These are phyloP conservation scores for Pica pica DNA, from an alignment of 2,113 vertebrate genomes.

Conservation along the genomic window DNA sequence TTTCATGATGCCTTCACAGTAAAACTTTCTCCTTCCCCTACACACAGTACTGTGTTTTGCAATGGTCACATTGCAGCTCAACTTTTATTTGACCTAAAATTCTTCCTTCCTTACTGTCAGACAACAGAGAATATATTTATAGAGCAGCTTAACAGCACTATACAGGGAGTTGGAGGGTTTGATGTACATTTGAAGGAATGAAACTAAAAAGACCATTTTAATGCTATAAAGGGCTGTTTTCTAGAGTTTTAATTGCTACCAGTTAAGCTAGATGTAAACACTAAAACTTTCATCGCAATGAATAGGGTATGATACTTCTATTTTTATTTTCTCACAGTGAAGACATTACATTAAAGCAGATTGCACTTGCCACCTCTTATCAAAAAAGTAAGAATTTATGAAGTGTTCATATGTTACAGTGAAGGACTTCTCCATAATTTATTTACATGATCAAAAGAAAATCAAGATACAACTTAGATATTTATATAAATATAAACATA, in stretches of 20 bases:
- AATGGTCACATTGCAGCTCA: neutral
- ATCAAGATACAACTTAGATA: neutral
- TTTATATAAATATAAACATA: neutral
- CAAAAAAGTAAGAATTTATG: neutral
- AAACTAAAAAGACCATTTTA: neutral
- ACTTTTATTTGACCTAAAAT: neutral
- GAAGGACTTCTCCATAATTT: neutral
- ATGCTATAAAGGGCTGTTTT: neutral
- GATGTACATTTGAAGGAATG: neutral
- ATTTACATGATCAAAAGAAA: neutral
- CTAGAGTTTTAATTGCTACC: neutral
- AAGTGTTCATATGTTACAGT: neutral
- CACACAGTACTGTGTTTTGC: neutral
- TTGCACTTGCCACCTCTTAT: neutral
- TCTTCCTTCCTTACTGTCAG: neutral
- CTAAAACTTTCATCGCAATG: neutral
- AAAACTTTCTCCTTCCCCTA: neutral
- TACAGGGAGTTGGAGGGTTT: neutral
- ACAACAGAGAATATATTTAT: neutral
- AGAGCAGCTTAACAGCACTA: neutral
- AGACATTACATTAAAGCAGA: neutral
- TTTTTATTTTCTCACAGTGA: neutral
- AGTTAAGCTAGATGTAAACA: neutral
- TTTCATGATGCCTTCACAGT: neutral
- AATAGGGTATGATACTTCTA: neutral